Evolutionary conservation across 2,113 vertebrate genomes (phyloP).

Genomic region (Forbesichthys agassizii): DNA sequence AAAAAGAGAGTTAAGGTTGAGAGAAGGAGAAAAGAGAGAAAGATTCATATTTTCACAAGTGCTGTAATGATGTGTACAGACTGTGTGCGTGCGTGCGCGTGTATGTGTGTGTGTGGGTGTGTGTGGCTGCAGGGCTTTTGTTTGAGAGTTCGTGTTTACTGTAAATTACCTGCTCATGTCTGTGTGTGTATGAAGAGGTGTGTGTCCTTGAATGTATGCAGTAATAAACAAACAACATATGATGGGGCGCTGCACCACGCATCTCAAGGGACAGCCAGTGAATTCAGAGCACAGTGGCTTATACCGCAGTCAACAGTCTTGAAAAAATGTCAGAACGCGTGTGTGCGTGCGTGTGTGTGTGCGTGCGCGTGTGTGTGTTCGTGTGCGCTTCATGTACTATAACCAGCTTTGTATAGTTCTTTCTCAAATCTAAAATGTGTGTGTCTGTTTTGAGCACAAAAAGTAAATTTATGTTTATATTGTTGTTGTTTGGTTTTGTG

Average conservation of each 20-base stretch:
- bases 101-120: not conserved
- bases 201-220: conserved; percentile 14
- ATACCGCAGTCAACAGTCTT: not conserved
- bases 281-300: conserved; percentile 30
- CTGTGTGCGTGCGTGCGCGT: conserved; percentile 4
- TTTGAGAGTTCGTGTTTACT: not conserved
- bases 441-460: not conserved
- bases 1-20: not conserved
- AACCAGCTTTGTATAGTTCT: no score
- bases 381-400: not conserved
- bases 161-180: conserved; percentile 1
- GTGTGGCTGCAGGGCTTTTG: not conserved
- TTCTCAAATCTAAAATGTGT: not conserved
- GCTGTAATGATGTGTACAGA: conserved; percentile 1
- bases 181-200: conserved; percentile 15
- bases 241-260: conserved; percentile 17
- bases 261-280: conserved; percentile 8
- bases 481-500: no score
- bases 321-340: not conserved
- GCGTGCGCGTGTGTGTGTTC: conserved; percentile 23
- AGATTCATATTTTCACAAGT: conserved; percentile 13
- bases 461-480: not conserved
- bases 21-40: not conserved
- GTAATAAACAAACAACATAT: conserved; percentile 22
- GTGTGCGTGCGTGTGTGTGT: not conserved